Conservation (phyloP, 2,113 vertebrate species). For the Neodon shergylaensis region DNA sequence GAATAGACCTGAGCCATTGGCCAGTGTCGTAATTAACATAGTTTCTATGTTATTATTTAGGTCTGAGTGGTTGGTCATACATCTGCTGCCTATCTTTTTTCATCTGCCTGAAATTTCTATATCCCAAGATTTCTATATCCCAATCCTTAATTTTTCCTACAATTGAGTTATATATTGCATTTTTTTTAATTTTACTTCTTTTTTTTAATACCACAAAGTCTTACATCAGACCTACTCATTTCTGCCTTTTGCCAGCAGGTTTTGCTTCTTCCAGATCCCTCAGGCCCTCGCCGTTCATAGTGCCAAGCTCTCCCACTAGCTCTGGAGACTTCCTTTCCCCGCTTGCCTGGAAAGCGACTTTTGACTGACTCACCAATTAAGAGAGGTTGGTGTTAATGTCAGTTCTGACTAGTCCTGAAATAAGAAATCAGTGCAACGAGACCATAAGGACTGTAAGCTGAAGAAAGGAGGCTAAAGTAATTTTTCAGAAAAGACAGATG, state of each 20-base stretch:
- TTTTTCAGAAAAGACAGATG: slow-evolving; percentile 46
- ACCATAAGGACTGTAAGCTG: slow-evolving; percentile 15
- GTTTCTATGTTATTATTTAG: no score
- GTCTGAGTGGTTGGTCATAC: background rate
- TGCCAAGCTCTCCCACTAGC: no score
- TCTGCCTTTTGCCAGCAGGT: background rate
- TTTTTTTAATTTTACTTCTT: background rate
- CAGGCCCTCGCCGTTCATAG: background rate
- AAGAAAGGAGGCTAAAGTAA: slow-evolving; percentile 47
- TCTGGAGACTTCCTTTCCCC: slow-evolving; percentile 19
- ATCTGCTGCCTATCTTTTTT: background rate
- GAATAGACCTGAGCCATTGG: no score
- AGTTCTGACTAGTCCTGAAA: slow-evolving; percentile 68
- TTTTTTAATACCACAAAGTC: background rate
- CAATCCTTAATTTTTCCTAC: background rate
- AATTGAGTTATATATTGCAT: background rate
- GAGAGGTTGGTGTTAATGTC: slow-evolving; percentile 58
- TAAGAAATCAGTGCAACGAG: slow-evolving; percentile 67
- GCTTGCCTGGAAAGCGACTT: slow-evolving; percentile 54
- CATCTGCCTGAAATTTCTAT: background rate
- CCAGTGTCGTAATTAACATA: no score
- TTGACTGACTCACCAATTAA: slow-evolving; percentile 71
- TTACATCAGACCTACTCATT: background rate
- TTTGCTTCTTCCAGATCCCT: background rate
- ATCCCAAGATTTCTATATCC: background rate